phyloP scores from a whole-genome alignment of 2,888 invertebrate genomes.

The Trimorus sp. region DNA sequence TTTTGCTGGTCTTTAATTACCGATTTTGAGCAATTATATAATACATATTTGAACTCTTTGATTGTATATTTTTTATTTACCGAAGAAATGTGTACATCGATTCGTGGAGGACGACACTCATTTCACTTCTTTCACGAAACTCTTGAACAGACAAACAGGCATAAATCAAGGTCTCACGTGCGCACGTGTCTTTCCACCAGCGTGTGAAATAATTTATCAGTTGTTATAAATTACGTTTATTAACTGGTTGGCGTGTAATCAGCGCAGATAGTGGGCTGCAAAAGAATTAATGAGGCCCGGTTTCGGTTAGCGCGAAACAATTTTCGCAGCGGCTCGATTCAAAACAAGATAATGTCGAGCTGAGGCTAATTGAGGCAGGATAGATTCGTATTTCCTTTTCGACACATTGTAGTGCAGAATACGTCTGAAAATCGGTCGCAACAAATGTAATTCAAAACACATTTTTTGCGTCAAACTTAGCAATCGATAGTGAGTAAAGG shows the following conservation, averaged over 20 bases:
- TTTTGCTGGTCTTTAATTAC: too few relatives aligned
- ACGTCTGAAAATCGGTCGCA: too few relatives aligned
- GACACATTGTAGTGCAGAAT: too few relatives aligned
- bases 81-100: background rate
- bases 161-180: constrained; percentile 27
- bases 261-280: constrained; percentile 14
- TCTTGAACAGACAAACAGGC: background rate
- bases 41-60: background rate
- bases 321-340: constrained; percentile 21
- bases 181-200: constrained; percentile 29
- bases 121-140: constrained; percentile 20
- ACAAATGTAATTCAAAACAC: too few relatives aligned
- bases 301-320: constrained; percentile 14
- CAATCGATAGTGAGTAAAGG: too few relatives aligned
- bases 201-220: constrained; percentile 32
- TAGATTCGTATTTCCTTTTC: too few relatives aligned
- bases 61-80: background rate
- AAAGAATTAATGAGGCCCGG: constrained; percentile 12
- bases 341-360: constrained; percentile 31
- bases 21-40: too few relatives aligned
- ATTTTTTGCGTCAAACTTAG: too few relatives aligned
- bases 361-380: too few relatives aligned
- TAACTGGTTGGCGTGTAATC: constrained; percentile 31
- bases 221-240: constrained; percentile 40
- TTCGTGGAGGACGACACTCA: background rate